Evolutionary conservation across 2,113 vertebrate species (phyloP), one percentile per base, ranked within the genome.

Genomic region (Amia ocellicauda): DNA sequence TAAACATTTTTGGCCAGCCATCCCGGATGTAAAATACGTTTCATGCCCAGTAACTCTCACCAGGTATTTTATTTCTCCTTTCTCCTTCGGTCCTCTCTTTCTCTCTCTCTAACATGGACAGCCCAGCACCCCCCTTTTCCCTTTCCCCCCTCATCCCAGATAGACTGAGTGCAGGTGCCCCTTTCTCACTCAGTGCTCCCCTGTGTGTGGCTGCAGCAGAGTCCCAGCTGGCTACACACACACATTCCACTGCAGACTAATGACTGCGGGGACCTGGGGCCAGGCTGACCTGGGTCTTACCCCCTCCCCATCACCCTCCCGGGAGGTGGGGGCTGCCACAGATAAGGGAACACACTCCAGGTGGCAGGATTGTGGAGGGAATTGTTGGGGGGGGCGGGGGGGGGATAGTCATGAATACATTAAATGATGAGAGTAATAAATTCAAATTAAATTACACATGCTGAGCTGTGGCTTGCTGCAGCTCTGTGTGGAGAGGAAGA

Each of bases 361-460:
- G 89, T 90, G 88, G 88, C 78, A 78, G 83, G 80, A 87, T 82
- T 84, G 86, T 86, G 75, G 79, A 82, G 88, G 88, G 88, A 86
- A 87, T 87, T 88, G 86, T 85, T 7, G 31, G 31, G 31, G 31
- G 5, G 51, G 24, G 16, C 20, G 20, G 7, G 2, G 51, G 20
- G 51, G 51, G 20, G 4, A 2, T 1, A 87, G 86, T 87, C 88
- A 89, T 90, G 89, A 90, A 90, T 90, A 90, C 87, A 89, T 89
- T 89, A 90, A 87, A 83, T 82, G 83, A 84, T 79, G 83, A 85
- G 80, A 84, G 84, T 89, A 88, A 90, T 90, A 84, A 89, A 90
- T 89, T 90, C 88, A 89, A 89, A 89, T 89, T 87, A 90, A 90
- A 90, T 89, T 89, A 88, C 87, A 90, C 79, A 84, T 86, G 85